Evolutionary conservation across 2,113 vertebrate genomes (phyloP).

Genomic region (Spermophilus dauricus): DNA sequence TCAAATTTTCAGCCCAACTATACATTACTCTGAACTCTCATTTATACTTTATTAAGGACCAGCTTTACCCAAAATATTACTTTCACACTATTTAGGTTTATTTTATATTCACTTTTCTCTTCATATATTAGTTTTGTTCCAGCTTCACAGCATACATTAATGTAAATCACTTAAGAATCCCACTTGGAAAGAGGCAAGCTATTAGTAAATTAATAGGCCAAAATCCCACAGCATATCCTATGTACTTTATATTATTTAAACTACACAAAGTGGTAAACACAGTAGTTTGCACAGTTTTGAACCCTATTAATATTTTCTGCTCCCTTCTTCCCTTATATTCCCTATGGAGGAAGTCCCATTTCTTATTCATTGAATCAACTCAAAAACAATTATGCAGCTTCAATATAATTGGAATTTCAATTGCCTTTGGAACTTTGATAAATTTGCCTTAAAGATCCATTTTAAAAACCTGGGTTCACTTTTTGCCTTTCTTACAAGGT

Average conservation of each 20-base stretch:
- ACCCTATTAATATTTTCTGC: background rate
- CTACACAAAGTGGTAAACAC: background rate
- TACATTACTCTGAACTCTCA: background rate
- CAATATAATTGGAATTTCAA: background rate
- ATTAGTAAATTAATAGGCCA: background rate
- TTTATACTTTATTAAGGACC: background rate
- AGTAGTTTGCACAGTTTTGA: background rate
- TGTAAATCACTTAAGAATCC: background rate
- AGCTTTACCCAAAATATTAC: background rate
- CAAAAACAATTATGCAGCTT: background rate
- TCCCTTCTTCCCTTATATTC: background rate
- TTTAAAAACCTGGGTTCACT: background rate
- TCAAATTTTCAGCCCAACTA: background rate
- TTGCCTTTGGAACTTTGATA: background rate
- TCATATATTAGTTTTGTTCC: background rate
- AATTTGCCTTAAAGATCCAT: background rate
- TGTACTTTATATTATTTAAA: background rate
- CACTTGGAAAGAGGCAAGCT: background rate
- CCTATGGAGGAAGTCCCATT: background rate
- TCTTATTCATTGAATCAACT: background rate
- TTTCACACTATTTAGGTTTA: background rate
- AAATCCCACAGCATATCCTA: background rate
- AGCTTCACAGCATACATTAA: background rate
- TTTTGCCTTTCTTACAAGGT: background rate
- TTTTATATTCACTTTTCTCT: background rate